Evolutionary conservation across 2,113 vertebrate genomes (phyloP).

Genomic region (Noturus placidus): DNA sequence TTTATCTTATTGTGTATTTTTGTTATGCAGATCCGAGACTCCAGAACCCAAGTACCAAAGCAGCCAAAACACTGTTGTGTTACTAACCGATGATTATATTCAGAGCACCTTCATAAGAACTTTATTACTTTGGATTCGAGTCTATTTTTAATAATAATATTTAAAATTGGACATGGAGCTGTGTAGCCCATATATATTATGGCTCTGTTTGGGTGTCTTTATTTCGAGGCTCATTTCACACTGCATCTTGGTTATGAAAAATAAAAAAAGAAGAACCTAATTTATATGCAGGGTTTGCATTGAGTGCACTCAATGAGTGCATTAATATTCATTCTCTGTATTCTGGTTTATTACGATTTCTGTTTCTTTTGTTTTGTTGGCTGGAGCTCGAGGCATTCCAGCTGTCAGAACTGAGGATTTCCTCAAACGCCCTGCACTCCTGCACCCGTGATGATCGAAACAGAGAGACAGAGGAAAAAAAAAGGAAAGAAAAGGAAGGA

Average conservation of each 20-base stretch:
- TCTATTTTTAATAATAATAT: not conserved
- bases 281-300: not conserved
- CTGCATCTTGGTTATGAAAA: not conserved
- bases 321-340: constrained; percentile 19
- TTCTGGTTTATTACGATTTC: not conserved
- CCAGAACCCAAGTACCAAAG: not conserved
- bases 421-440: constrained; percentile 21
- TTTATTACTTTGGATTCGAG: not conserved
- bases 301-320: not conserved
- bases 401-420: constrained; percentile 29
- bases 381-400: constrained; percentile 26
- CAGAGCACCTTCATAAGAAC: not conserved
- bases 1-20: not conserved
- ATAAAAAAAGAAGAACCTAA: not conserved
- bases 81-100: not conserved
- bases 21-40: not conserved
- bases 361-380: not conserved
- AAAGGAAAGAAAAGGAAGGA: constrained; percentile 1
- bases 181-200: not conserved
- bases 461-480: constrained; percentile 12
- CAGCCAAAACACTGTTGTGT: not conserved
- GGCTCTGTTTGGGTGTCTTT: not conserved
- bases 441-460: constrained; percentile 40
- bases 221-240: not conserved
- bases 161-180: not conserved